Evolutionary conservation across 2,888 invertebrate genomes (phyloP).

Genomic region (Anticlea derivata): DNA sequence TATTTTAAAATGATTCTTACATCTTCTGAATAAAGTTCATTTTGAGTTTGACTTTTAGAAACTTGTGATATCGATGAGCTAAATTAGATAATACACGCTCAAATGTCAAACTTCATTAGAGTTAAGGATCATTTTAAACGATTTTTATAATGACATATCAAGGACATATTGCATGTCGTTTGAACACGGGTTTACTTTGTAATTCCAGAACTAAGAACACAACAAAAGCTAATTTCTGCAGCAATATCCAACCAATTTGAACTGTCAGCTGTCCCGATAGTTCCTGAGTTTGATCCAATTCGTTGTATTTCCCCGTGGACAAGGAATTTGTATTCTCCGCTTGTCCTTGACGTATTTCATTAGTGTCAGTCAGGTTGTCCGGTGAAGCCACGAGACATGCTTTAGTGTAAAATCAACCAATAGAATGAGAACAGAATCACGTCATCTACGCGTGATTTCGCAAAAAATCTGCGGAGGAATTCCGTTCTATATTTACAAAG

Average conservation of each 20-base stretch:
- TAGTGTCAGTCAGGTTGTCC: conserved; percentile 36
- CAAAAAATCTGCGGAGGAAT: too few relatives aligned
- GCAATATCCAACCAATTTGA: conserved; percentile 12
- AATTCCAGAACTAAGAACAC: neutral
- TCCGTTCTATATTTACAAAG: too few relatives aligned
- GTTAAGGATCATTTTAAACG: too few relatives aligned
- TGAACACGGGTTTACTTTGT: neutral
- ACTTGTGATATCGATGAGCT: too few relatives aligned
- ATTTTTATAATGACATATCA: too few relatives aligned
- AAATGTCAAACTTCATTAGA: too few relatives aligned
- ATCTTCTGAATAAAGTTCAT: too few relatives aligned
- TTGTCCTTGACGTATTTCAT: conserved; percentile 37
- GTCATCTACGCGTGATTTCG: too few relatives aligned
- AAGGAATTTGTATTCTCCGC: conserved; percentile 31
- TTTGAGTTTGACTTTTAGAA: too few relatives aligned
- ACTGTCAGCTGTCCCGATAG: conserved; percentile 16
- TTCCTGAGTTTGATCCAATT: conserved; percentile 16
- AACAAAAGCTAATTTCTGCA: conserved; percentile 11
- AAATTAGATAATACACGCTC: too few relatives aligned
- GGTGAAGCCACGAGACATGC: neutral
- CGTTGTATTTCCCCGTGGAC: conserved; percentile 25
- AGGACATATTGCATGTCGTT: too few relatives aligned
- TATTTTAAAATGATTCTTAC: too few relatives aligned
- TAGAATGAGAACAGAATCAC: neutral
- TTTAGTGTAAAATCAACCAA: neutral